These are phyloP conservation scores for Pygocentrus nattereri DNA, from an alignment of 2,797 vertebrate species.

Conservation along the genomic window DNA sequence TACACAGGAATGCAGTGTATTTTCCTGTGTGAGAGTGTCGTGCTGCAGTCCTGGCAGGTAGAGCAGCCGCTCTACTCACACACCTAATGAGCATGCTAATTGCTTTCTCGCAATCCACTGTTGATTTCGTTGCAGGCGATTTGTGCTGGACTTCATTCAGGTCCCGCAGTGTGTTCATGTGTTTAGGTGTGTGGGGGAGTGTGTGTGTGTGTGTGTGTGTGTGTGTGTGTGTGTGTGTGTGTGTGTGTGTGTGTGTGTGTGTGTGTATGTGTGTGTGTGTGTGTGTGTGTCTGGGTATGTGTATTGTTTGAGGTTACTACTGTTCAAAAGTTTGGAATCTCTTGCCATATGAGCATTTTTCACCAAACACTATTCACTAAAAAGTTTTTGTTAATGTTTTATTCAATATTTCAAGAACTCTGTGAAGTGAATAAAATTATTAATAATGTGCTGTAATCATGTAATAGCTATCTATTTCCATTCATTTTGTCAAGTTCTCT, in stretches of 20 bases:
- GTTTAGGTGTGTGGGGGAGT: not conserved
- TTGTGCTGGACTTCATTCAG: slow-evolving; percentile 45
- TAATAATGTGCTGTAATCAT: too few relatives aligned
- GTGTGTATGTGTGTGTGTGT: not conserved
- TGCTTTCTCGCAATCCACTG: slow-evolving; percentile 37
- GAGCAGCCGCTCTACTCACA: not conserved
- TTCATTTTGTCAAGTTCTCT: too few relatives aligned
- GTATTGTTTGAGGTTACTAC: too few relatives aligned
- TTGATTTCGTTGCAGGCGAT: slow-evolving; percentile 14
- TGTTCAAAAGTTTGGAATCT: too few relatives aligned
- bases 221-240: not conserved
- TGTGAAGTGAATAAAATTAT: too few relatives aligned
- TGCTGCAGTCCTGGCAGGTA: slow-evolving; percentile 5
- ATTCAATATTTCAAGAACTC: too few relatives aligned
- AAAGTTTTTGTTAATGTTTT: too few relatives aligned
- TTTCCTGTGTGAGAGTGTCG: not conserved
- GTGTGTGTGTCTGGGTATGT: too few relatives aligned
- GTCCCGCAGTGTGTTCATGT: not conserved
- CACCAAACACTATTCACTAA: too few relatives aligned
- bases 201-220: not conserved
- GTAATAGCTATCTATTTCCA: too few relatives aligned
- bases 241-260: not conserved
- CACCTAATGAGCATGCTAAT: slow-evolving; percentile 53
- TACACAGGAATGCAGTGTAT: not conserved
- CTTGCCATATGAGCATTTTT: too few relatives aligned